These are phyloP conservation scores for Megastigmus dorsalis DNA, from an alignment of 2,888 invertebrate species.

Conservation along the genomic window DNA sequence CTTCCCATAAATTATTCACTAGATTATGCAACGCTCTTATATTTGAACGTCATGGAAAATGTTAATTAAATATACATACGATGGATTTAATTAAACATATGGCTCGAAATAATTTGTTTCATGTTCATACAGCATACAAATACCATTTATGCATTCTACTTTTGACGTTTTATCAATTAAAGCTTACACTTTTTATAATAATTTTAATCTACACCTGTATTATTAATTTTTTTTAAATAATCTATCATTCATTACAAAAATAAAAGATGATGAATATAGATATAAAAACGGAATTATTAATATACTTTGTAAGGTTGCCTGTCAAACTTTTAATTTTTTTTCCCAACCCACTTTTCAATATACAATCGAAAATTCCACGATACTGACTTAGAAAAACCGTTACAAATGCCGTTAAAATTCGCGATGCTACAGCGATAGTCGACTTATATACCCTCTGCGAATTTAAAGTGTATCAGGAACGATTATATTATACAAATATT, in stretches of 20 bases:
- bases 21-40: constrained; percentile 25
- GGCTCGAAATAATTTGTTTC: too few species aligned
- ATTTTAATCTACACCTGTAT: not conserved
- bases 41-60: constrained; percentile 26
- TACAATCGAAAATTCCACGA: constrained; percentile 36
- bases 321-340: constrained; percentile 14
- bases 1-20: constrained; percentile 30
- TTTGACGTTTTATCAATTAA: too few species aligned
- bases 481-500: too few species aligned
- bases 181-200: not conserved
- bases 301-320: not conserved
- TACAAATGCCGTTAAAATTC: constrained; percentile 50
- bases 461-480: not conserved
- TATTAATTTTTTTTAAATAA: not conserved
- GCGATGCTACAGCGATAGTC: constrained; percentile 19
- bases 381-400: constrained; percentile 50
- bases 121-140: too few species aligned
- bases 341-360: constrained; percentile 47
- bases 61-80: too few species aligned
- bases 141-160: too few species aligned
- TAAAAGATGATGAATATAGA: constrained; percentile 3
- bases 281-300: not conserved
- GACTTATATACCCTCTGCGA: not conserved
- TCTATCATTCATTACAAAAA: not conserved
- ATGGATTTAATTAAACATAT: too few species aligned